phyloP scores from a whole-genome alignment of 1,140 invertebrate genomes.

The Lepidotrigona ventralis region DNA sequence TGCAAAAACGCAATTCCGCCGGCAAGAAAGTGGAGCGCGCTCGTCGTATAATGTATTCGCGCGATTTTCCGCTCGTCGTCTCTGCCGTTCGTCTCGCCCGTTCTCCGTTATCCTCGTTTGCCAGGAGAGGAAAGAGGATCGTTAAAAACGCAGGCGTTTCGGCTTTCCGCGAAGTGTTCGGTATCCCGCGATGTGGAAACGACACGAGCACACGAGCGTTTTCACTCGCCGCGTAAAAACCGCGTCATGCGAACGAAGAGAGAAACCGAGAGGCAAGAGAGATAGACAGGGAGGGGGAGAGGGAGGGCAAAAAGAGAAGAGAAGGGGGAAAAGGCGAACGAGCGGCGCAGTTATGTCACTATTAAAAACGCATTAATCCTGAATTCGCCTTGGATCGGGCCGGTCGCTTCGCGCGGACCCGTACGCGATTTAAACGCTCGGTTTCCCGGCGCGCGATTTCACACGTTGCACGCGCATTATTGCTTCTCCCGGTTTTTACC shows the following conservation, averaged over 20 bases:
- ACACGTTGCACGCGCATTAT: conserved; percentile 39
- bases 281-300: not conserved
- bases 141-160: conserved; percentile 55
- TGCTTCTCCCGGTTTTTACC: conserved; percentile 44
- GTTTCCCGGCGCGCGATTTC: conserved; percentile 47
- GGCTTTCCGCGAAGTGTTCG: conserved; percentile 44
- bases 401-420: conserved; percentile 37
- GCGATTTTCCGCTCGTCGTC: conserved; percentile 52
- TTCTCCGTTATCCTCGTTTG: not conserved
- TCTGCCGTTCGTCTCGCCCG: not conserved
- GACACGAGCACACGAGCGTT: not conserved
- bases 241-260: too few relatives aligned
- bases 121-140: not conserved
- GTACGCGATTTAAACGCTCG: conserved; percentile 51
- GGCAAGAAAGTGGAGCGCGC: conserved; percentile 54
- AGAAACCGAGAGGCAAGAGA: not conserved
- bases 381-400: conserved; percentile 56
- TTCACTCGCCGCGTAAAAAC: conserved; percentile 24
- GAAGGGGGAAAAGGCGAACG: conserved; percentile 37
- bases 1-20: conserved; percentile 42
- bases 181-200: conserved; percentile 9
- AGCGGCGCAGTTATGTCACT: conserved; percentile 68
- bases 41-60: conserved; percentile 53
- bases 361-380: conserved; percentile 75
- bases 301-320: conserved; percentile 1